Evolutionary conservation across 2,113 vertebrate species (phyloP).

Genomic region (Stegostoma tigrinum): DNA sequence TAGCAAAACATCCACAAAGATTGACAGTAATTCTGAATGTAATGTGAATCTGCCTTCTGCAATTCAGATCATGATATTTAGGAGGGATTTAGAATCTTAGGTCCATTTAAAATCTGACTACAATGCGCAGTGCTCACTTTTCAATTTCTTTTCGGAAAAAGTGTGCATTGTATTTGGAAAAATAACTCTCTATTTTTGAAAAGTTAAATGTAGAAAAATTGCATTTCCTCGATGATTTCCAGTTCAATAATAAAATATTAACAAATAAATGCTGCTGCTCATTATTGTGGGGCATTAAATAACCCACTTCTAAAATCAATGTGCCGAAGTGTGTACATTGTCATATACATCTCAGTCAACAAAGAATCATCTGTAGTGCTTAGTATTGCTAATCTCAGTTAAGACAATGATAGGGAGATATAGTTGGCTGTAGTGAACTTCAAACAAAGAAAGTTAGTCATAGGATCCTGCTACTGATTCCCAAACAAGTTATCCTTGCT

Average conservation of each 20-base stretch:
- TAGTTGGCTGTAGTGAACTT: neutral
- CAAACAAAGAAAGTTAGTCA: neutral
- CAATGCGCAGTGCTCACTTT: neutral
- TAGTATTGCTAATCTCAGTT: neutral
- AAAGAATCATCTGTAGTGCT: neutral
- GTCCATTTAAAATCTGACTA: neutral
- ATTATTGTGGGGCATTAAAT: neutral
- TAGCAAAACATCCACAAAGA: neutral
- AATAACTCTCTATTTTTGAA: neutral
- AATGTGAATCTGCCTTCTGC: neutral
- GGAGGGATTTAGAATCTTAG: neutral
- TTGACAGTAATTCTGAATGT: neutral
- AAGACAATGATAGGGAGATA: neutral
- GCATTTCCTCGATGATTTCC: neutral
- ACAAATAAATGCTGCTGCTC: neutral
- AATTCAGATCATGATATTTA: neutral
- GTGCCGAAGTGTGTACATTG: neutral
- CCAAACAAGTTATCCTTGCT: neutral
- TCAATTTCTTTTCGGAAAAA: neutral
- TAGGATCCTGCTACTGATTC: neutral
- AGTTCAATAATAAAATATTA: neutral
- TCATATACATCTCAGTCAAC: neutral
- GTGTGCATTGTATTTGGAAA: neutral
- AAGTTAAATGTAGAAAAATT: neutral
- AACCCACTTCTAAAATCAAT: neutral